Conservation (phyloP, 1,140 invertebrate genomes). For the Tyrophagus putrescentiae region DNA sequence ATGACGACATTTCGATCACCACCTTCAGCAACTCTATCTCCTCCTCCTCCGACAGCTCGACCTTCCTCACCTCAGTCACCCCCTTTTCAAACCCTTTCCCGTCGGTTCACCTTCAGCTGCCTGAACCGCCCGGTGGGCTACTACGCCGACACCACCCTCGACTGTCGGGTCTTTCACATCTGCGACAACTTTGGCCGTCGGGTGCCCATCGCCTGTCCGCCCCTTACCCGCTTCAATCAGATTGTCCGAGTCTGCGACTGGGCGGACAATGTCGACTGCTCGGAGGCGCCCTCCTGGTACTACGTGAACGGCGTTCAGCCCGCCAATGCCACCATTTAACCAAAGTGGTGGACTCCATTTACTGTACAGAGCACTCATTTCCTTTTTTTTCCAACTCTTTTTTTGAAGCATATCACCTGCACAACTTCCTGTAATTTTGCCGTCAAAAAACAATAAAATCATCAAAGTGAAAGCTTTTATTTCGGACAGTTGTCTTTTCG, state of each 20-base stretch:
- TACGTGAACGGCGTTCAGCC: slow-evolving; percentile 35
- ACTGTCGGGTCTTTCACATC: slow-evolving; percentile 49
- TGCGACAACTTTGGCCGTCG: slow-evolving; percentile 46
- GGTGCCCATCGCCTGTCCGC: slow-evolving; percentile 45
- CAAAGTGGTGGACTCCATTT: too few relatives aligned
- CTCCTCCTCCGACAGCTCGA: background rate
- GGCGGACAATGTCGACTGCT: slow-evolving; percentile 79
- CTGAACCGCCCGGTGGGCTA: slow-evolving; percentile 42
- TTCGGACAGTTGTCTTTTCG: too few relatives aligned
- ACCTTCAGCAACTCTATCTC: background rate
- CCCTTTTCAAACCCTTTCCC: slow-evolving; percentile 33
- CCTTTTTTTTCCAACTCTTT: too few relatives aligned
- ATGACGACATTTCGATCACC: background rate
- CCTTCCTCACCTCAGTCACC: background rate
- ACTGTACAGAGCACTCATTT: too few relatives aligned
- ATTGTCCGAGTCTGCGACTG: slow-evolving; percentile 41
- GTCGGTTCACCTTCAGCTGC: slow-evolving; percentile 41
- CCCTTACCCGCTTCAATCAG: slow-evolving; percentile 38
- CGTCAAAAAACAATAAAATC: too few relatives aligned
- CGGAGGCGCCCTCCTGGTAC: slow-evolving; percentile 42
- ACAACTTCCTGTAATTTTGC: too few relatives aligned
- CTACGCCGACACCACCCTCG: slow-evolving; percentile 46
- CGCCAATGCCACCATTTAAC: too few relatives aligned
- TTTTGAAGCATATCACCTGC: too few relatives aligned
- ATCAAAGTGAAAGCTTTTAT: too few relatives aligned